Base-by-base conservation (phyloP, 2,797 vertebrate genomes). In the Numenius phaeopus region DNA sequence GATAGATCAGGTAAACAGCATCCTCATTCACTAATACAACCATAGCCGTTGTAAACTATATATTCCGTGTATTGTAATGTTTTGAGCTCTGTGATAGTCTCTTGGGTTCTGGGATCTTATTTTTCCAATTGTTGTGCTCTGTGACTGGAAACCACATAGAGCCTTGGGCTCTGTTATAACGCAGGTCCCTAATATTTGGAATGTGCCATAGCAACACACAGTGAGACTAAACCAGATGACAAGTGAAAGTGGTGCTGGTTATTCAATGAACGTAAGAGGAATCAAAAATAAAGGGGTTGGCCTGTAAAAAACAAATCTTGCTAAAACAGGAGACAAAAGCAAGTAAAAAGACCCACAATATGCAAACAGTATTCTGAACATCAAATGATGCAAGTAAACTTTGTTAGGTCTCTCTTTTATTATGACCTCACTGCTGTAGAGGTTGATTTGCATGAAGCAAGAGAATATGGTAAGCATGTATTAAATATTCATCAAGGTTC, bases 131-230 rank as follows among this genome's bases (percentile, higher is more conserved):
- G 90, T 87, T 93, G 89, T 79, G 83, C 58, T 86, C 81, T 85
- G 57, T 91, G 84, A 91, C 83, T 71, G 81, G 92, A 93, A 89
- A 78, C 37, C 66, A 84, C 58, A 29, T 24, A 90, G 52, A 92
- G 71, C 32, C 44, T 70, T 47, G 24, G 30, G 62, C 39, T 90
- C 66, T 94, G 93, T 65, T 87, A 54, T 39, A 94, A n/a, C 3
- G 2, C 83, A 94, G 93, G 14, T 95, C 96, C 76, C 94, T 97
- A 98, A 98, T 98, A 98, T 98, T 98, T 98, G 89, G 71, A 94
- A 47, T 2, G 86, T 75, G 82, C 89, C 98, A 97, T 97, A 90
- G 98, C 97, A 98, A 98, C 98, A 50, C 64, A 14, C 40, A 75
- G 59, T 34, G 42, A 97, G 59, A 72, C 72, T 59, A 84, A 95